phyloP scores from a whole-genome alignment of 2,113 vertebrate species.

The Crotalus helleri region DNA sequence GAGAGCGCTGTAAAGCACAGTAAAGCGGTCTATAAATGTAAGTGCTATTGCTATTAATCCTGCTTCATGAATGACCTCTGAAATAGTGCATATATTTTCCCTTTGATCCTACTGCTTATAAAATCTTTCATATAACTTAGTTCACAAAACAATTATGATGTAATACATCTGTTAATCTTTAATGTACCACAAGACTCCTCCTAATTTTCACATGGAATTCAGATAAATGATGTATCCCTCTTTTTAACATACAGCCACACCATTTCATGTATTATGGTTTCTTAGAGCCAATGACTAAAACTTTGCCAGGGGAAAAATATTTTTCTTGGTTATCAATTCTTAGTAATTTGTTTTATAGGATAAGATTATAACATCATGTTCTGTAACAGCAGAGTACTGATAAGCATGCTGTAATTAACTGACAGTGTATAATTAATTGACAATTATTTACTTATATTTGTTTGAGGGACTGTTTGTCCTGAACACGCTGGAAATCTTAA shows the following conservation, averaged over 20 bases:
- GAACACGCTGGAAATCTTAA: not conserved
- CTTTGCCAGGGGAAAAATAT: not conserved
- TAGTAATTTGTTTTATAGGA: not conserved
- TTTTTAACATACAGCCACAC: not conserved
- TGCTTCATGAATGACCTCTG: not conserved
- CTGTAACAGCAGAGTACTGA: not conserved
- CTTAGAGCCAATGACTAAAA: not conserved
- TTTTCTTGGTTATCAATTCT: not conserved
- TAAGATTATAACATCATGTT: accelerated
- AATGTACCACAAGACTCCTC: not conserved
- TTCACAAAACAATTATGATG: not conserved
- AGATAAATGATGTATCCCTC: not conserved
- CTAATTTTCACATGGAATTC: not conserved
- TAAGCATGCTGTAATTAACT: not conserved
- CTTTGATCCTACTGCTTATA: not conserved
- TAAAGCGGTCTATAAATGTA: not conserved
- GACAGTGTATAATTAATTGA: not conserved
- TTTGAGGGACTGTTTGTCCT: not conserved
- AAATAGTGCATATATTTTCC: not conserved
- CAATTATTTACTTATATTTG: not conserved
- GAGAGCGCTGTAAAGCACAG: not conserved
- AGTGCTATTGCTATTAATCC: not conserved
- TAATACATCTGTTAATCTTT: not conserved
- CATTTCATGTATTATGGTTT: not conserved
- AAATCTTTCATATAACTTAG: not conserved